Evolutionary conservation across 2,113 vertebrate genomes (phyloP).

Genomic region (Microtus richardsoni): DNA sequence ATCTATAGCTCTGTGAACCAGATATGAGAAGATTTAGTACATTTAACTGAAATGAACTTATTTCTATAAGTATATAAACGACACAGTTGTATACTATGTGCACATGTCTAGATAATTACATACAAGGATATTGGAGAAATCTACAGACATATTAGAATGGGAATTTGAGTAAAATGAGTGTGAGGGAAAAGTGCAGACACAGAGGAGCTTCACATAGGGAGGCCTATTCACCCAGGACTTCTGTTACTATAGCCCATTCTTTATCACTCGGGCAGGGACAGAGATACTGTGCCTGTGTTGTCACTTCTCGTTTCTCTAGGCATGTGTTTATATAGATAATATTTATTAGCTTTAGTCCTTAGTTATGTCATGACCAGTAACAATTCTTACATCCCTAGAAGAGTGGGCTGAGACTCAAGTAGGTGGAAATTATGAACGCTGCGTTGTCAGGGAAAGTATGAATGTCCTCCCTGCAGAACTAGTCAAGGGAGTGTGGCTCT

Average conservation of each 20-base stretch:
- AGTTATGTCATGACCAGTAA: background rate
- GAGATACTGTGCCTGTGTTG: background rate
- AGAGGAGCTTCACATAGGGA: slow-evolving; percentile 10
- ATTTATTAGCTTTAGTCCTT: slow-evolving; percentile 29
- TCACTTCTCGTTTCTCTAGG: slow-evolving; percentile 16
- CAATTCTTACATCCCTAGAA: background rate
- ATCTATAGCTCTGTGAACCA: slow-evolving; percentile 86
- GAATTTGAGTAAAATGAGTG: slow-evolving; percentile 59
- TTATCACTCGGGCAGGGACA: background rate
- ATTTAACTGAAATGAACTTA: slow-evolving; percentile 62
- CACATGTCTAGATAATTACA: slow-evolving; percentile 70
- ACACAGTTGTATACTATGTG: slow-evolving; percentile 24
- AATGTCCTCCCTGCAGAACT: slow-evolving; percentile 34
- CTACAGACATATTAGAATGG: slow-evolving; percentile 15
- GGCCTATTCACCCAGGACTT: background rate
- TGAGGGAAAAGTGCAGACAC: slow-evolving; percentile 29
- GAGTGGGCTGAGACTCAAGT: background rate
- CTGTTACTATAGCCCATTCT: background rate
- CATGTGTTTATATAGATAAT: slow-evolving; percentile 9
- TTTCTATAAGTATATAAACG: slow-evolving; percentile 39
- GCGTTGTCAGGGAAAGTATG: background rate
- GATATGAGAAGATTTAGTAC: slow-evolving; percentile 76
- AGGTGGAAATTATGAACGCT: slow-evolving; percentile 41
- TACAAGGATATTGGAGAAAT: slow-evolving; percentile 77
- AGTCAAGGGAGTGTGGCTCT: background rate